Base-by-base conservation (phyloP, 2,888 invertebrate genomes). In the Germaria angustata region DNA sequence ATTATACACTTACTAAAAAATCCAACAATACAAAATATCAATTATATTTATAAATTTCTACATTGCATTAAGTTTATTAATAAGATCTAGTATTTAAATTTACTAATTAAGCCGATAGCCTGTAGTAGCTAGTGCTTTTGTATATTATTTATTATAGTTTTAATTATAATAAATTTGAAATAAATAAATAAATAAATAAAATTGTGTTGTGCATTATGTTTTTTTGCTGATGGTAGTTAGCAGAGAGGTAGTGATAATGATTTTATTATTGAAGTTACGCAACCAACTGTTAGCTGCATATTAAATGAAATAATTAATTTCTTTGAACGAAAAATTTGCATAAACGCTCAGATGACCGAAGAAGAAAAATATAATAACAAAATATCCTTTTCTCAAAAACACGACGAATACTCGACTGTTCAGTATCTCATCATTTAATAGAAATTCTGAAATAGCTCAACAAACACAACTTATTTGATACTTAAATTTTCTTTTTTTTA, bases 151-250 rank as follows among this genome's bases (percentile, higher is more conserved):
- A n/a, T n/a, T n/a, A n/a, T n/a, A n/a, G n/a, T n/a, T n/a, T n/a
- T n/a, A n/a, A n/a, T n/a, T n/a, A n/a, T n/a, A n/a, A n/a, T n/a
- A n/a, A n/a, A n/a, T n/a, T n/a, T n/a, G n/a, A n/a, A n/a, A n/a
- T n/a, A n/a, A n/a, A n/a, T n/a, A n/a, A n/a, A n/a, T n/a, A n/a
- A n/a, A n/a, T n/a, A n/a, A n/a, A n/a, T 28, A 3, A 28, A 28
- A 28, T 28, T 28, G 28, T 28, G 28, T 22, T 46, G 46, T 4
- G 46, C 46, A 20, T 20, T 46, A 5, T 20, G 46, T 5, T 28
- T 49, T 65, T 49, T 65, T 63, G 63, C 63, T 32, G 63, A 39
- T 61, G 59, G 59, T 15, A 61, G 59, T 28, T 63, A 61, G n/a
- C 41, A 61, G n/a, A 61, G 22, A 61, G 41, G 59, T 41, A 61